Base-by-base conservation (phyloP, 2,797 vertebrate species). In the Huso huso region DNA sequence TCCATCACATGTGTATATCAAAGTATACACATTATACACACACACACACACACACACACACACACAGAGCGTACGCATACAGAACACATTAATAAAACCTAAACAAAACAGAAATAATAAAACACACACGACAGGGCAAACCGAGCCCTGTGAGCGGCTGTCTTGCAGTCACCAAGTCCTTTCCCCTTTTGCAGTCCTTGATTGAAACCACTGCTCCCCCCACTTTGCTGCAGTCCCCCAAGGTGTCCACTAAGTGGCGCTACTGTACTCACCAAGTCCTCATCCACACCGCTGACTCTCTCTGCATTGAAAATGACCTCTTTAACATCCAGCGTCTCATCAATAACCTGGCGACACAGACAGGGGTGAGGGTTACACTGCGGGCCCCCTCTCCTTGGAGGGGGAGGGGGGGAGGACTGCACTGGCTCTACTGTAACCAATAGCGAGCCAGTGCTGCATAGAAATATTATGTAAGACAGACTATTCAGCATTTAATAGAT, bases 321-420 rank as follows among this genome's bases (percentile, higher is more conserved):
- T 82, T 97, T 98, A 86, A 98, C 94, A 74, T 98, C 96, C 72
- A 98, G 90, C 75, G 94, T 93, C 83, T 98, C 95, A 77, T 97
- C 96, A 79, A 98, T 94, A 72, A 98, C 94, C 96, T 99, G 91
- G 80, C 85, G 84, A 90, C 86, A 91, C 82, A 90, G 86, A 89
- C 87, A 87, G 86, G 86, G 84, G 77, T 37, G 23, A 2, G 23
- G 23, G 23, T 37, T 37, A 37, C 23, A 37, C 23, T 2, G 23
- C 23, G 23, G 23, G 23, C 23, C 2, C 23, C 23, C 23, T 37
- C 23, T 37, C 23, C 23, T 37, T 37, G 23, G 23, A 37, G 23
- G 23, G 4, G 23, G 23, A 3, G 23, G 23, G 23, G n/a, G 23
- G 23, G 23, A 4, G 15, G 15, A 18, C 23, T 37, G 23, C 23